Base-by-base conservation (phyloP, 2,888 invertebrate genomes). In the Ophioninae sp. region DNA sequence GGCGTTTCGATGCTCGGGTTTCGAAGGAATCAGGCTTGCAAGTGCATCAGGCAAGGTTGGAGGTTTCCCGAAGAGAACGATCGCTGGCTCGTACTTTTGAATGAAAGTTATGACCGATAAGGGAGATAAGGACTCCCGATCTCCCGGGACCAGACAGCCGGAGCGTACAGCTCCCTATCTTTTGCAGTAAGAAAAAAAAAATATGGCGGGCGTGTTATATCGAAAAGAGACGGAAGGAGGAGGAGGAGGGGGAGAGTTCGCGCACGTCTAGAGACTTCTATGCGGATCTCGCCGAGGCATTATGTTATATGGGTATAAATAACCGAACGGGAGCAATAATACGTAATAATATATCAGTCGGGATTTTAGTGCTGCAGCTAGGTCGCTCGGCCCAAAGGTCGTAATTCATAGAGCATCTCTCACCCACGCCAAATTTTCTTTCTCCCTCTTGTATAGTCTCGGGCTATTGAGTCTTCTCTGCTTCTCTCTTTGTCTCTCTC, bases 261-360 rank as follows among this genome's bases (percentile, higher is more conserved):
- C 56, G 73, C 57, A 74, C 68, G 57, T 70, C 75, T 77, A 84
- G 81, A 84, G 85, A 89, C 89, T 90, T 89, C 87, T 89, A 78
- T 87, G 89, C 78, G 89, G 91, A 90, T 90, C 91, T 90, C 90
- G 90, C 91, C 79, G 88, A 86, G 89, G 92, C 91, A 92, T 92
- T 92, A 92, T 91, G 91, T 92, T 91, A 92, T 92, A 93, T 92
- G 92, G 92, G 91, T 93, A 93, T 93, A 93, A 93, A 93, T 93
- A 93, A 93, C 93, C 91, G 92, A 91, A 91, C 90, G 89, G 91
- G 90, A 91, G 92, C 92, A 93, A 93, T 93, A 92, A 93, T 93
- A 92, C 93, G 92, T 93, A 93, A 93, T 93, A 93, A 93, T 93
- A 93, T 93, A 93, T 93, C 93, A 93, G 93, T 90, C 91, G 91